These are phyloP conservation scores for Bombus sylvicola DNA, from an alignment of 1,140 invertebrate genomes.

Conservation along the genomic window DNA sequence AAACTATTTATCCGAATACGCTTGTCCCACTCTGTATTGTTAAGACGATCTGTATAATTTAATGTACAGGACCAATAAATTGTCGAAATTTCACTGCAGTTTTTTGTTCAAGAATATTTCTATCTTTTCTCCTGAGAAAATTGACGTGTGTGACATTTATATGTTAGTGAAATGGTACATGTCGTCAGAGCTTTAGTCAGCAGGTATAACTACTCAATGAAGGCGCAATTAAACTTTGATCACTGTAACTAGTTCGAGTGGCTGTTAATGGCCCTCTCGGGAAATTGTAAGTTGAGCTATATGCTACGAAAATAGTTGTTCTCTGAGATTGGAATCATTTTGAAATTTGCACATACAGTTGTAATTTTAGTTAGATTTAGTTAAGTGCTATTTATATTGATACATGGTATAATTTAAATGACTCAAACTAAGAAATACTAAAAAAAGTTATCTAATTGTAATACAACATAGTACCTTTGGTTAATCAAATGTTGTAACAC, in stretches of 20 bases:
- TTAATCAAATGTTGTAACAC: not conserved
- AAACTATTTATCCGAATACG: conserved; percentile 9
- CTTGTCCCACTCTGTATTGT: not conserved
- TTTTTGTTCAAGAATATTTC: not conserved
- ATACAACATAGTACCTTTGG: not conserved
- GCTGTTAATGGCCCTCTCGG: conserved; percentile 65
- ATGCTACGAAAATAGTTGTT: conserved; percentile 58
- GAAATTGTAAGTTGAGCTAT: conserved; percentile 61
- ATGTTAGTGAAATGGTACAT: conserved; percentile 40
- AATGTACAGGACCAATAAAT: conserved; percentile 63
- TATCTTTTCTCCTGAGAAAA: not conserved
- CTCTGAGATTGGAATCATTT: conserved; percentile 35
- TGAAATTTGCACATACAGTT: conserved; percentile 44
- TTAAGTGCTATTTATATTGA: not conserved
- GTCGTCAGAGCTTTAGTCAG: conserved; percentile 66
- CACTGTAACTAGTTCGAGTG: conserved; percentile 66
- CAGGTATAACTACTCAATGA: conserved; percentile 70
- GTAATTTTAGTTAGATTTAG: conserved; percentile 22
- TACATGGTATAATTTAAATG: not conserved
- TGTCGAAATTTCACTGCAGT: conserved; percentile 22
- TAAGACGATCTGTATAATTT: conserved; percentile 30
- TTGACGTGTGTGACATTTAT: too few relatives aligned
- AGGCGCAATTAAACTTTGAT: conserved; percentile 76
- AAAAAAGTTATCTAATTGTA: not conserved
- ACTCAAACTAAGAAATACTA: not conserved